Base-by-base conservation (phyloP, 2,113 vertebrate genomes). In the Vanacampus margaritifer region DNA sequence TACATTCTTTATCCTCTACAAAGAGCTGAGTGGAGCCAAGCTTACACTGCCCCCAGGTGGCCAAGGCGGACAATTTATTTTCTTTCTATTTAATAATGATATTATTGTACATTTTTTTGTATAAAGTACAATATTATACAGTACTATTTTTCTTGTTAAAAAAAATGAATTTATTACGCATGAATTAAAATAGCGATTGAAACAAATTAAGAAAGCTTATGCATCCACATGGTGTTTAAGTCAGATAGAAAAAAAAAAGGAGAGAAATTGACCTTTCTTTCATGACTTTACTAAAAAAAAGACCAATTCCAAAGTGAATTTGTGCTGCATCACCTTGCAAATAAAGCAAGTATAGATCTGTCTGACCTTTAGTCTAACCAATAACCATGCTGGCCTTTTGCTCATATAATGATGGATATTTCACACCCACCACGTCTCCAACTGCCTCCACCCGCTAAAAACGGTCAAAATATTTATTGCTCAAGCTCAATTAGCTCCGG, bases 401-500 rank as follows among this genome's bases (percentile, higher is more conserved):
- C 71, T 37, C 13, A 50, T 77, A 79, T 68, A 83, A 76, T 70
- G 76, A 79, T 70, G 50, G 56, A 71, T 68, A 76, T 64, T 51
- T 39, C 36, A 32, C 36, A 35, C 62, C 6, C 28, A 21, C 43
- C 8, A 1, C 14, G 37, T 8, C 11, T 39, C n/a, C 43, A 24
- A 32, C 23, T 14, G 21, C 11, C 51, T 24, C 51, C 61, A 75
- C 21, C 3, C 9, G 2, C 48, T 3, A 51, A 65, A 68, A 59
- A 71, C 57, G 70, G 67, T 57, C 79, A 53, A 87, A 80, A 86
- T 87, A 89, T 87, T 82, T 84, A 84, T 85, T 78, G 72, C 50
- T 75, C 79, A 72, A 69, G 71, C 78, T 69, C 72, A 90, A 87
- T 90, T 89, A 90, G 76, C 80, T 75, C 51, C 53, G 74, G 75